Base-by-base conservation (phyloP, 1,140 invertebrate genomes). In the Eriocheir sinensis region DNA sequence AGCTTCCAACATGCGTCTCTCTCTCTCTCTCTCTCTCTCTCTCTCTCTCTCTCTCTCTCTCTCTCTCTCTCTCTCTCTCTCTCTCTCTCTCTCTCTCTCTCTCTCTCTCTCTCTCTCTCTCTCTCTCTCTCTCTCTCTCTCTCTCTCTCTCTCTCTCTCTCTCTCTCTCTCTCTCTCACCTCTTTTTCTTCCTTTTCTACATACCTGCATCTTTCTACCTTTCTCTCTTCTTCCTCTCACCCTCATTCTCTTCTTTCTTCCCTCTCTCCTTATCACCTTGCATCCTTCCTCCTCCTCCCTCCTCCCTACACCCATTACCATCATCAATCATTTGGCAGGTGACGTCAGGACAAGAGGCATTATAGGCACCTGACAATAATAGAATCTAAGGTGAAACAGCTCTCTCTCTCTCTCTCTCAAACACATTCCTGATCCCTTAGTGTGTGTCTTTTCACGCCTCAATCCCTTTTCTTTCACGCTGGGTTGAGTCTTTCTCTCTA, bases 41-140 rank as follows among this genome's bases (percentile, higher is more conserved):
- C n/a, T n/a, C n/a, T n/a, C n/a, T n/a, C n/a, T n/a, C n/a, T n/a
- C n/a, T n/a, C n/a, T n/a, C n/a, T n/a, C n/a, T n/a, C n/a, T n/a
- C n/a, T n/a, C n/a, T n/a, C n/a, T n/a, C n/a, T n/a, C n/a, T n/a
- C n/a, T n/a, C n/a, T n/a, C n/a, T n/a, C n/a, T n/a, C n/a, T n/a
- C n/a, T n/a, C n/a, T n/a, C n/a, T n/a, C n/a, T n/a, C n/a, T n/a
- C n/a, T n/a, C n/a, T n/a, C n/a, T n/a, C 27, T 72, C 53, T 72
- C 60, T 72, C 60, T 72, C 60, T 72, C 21, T n/a, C 15, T 4
- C 27, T 72, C 60, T 72, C 60, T 72, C 60, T 72, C 60, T 72
- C 60, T 72, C 60, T 72, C 60, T 72, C 60, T 72, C 60, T 72
- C 60, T 72, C 60, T 72, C 60, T 72, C 60, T 72, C 60, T 72